These are phyloP conservation scores for Stomorhina lunata DNA, from an alignment of 2,888 invertebrate species.

Conservation along the genomic window DNA sequence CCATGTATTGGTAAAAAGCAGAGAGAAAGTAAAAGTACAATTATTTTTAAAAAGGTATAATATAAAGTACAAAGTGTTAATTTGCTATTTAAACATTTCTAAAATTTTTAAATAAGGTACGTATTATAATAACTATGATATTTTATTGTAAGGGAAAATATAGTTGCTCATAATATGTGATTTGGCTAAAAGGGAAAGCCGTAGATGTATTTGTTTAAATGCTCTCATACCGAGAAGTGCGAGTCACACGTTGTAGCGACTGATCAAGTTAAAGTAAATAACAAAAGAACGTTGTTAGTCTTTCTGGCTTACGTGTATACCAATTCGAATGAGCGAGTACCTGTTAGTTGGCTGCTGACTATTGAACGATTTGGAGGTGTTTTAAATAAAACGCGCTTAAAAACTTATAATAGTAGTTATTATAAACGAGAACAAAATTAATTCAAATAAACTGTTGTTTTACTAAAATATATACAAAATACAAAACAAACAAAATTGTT, in stretches of 20 bases:
- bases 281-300: constrained; percentile 30
- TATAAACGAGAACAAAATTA: constrained; percentile 37
- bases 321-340: constrained; percentile 32
- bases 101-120: too few species aligned
- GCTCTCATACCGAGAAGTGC: constrained; percentile 30
- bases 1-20: too few species aligned
- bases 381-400: constrained; percentile 28
- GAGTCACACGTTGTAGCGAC: constrained; percentile 29
- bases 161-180: background rate
- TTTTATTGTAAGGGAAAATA: background rate
- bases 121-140: background rate
- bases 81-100: too few species aligned
- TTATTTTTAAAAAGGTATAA: background rate
- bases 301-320: constrained; percentile 15
- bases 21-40: background rate
- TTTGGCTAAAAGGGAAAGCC: constrained; percentile 34
- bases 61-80: background rate
- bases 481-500: constrained; percentile 31
- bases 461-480: constrained; percentile 26
- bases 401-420: background rate
- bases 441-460: constrained; percentile 10
- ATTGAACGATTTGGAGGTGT: constrained; percentile 64
- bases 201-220: background rate
- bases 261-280: background rate
- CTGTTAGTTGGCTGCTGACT: constrained; percentile 68